Evolutionary conservation across 37 sponge, comb jelly and placozoan genomes (phyloP), one percentile per base, ranked within the genome.

Genomic region (Ianthella basta): DNA sequence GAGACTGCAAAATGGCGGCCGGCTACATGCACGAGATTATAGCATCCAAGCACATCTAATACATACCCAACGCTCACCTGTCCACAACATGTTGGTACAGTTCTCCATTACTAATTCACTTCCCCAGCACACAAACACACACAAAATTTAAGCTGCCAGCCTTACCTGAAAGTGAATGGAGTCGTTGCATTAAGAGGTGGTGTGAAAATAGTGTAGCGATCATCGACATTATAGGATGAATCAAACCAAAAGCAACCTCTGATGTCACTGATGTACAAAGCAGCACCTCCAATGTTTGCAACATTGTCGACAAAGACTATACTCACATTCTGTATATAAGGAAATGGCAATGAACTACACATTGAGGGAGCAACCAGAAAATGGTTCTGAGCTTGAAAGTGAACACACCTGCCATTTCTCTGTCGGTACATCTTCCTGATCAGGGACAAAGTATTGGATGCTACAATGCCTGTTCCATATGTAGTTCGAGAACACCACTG

Each of bases 271-370:
- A n/a, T 24, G 21, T 44, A 75, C 78, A 75, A 41, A 4, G 78
- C 78, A 75, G 78, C 78, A 40, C 78, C 78, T 14, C 54, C 78
- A 18, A 75, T 24, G 5, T 18, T 50, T 12, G 78, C 78, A 36
- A 44, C 13, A 44, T 75, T 75, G 54, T 75, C 40, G 24, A 75
- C 40, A 44, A 75, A 75, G 54, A 16, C 40, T 15, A 75, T 75
- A 5, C 38, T 36, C 25, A 75, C 78, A 50, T 75, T 75, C 78
- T 75, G 21, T 50, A 75, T 40, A 24, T 16, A 61, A 61, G 50
- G 50, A 44, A 10, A 44, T 10, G 50, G 50, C 50, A 44, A 44
- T 8, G 8, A 8, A 44, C 6, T 44, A 44, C 3, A 44, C n/a
- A n/a, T n/a, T n/a, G 50, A 8, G 50, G 50, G 50, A 44, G 50